Evolutionary conservation across 2,888 invertebrate species (phyloP).

Genomic region (Athrips mouffetella): DNA sequence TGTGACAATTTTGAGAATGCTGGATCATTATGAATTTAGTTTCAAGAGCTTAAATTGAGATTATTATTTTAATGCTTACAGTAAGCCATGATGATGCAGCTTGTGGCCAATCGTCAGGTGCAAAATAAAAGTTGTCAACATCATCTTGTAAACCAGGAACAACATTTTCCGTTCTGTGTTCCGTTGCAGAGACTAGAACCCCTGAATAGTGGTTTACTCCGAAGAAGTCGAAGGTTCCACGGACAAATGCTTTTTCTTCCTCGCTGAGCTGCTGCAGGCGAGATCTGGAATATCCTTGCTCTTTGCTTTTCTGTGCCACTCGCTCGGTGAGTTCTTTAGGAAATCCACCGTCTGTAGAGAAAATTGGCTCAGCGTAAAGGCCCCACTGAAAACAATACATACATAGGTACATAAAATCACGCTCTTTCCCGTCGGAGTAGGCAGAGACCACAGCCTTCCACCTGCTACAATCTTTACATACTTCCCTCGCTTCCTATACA

Average conservation of each 20-base stretch:
- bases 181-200: conserved; percentile 33
- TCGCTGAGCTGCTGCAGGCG: conserved; percentile 41
- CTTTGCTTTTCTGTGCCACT: conserved; percentile 49
- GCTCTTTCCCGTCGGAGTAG: too few relatives aligned
- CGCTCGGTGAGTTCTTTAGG: conserved; percentile 57
- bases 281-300: conserved; percentile 41
- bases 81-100: conserved; percentile 47
- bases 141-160: conserved; percentile 45
- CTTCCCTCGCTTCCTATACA: too few relatives aligned
- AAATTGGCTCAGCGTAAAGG: conserved; percentile 64
- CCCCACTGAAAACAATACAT: conserved; percentile 60
- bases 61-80: conserved; percentile 35
- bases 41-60: neutral
- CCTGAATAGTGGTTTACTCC: conserved; percentile 20
- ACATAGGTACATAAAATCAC: too few relatives aligned
- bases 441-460: too few relatives aligned
- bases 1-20: too few relatives aligned
- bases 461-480: too few relatives aligned
- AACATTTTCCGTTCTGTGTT: conserved; percentile 24
- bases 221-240: conserved; percentile 50
- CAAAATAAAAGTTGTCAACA: conserved; percentile 28
- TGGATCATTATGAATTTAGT: neutral
- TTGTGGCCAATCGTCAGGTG: conserved; percentile 39
- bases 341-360: conserved; percentile 63
- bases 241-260: conserved; percentile 40